Evolutionary conservation across 2,797 vertebrate species (phyloP).

Genomic region (Cheirogaleus major): DNA sequence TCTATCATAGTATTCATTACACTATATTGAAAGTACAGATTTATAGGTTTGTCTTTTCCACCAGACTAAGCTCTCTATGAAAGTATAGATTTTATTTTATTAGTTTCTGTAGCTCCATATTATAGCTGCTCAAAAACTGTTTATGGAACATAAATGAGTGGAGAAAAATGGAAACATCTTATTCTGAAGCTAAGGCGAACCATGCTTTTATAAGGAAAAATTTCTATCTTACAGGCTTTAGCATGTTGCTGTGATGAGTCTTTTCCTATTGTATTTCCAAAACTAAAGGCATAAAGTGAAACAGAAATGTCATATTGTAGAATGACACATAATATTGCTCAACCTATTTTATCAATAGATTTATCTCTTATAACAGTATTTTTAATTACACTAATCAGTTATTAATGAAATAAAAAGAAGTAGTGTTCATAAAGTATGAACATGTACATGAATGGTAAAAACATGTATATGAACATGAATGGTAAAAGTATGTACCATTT

Average conservation of each 20-base stretch:
- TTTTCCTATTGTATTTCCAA: neutral
- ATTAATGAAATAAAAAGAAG: neutral
- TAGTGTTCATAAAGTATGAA: neutral
- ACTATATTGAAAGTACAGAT: neutral
- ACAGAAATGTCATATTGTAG: neutral
- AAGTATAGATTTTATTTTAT: neutral
- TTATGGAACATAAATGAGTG: slow-evolving; percentile 24
- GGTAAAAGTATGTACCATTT: neutral
- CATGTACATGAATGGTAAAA: too few species aligned
- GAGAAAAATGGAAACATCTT: neutral
- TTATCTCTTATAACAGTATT: neutral
- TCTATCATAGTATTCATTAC: slow-evolving; percentile 19
- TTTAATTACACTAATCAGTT: neutral
- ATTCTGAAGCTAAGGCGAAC: slow-evolving; percentile 11
- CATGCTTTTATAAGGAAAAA: slow-evolving; percentile 6
- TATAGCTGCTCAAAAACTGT: neutral
- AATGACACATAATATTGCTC: neutral
- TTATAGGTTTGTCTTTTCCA: neutral
- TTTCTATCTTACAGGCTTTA: neutral
- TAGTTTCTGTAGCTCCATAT: neutral
- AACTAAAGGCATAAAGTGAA: slow-evolving; percentile 13
- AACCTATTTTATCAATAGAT: slow-evolving; percentile 26
- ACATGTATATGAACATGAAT: too few species aligned
- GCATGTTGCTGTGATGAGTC: neutral
- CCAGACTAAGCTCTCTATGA: neutral